These are phyloP conservation scores for Bombus haemorrhoidalis DNA, from an alignment of 1,140 invertebrate genomes.

Conservation along the genomic window DNA sequence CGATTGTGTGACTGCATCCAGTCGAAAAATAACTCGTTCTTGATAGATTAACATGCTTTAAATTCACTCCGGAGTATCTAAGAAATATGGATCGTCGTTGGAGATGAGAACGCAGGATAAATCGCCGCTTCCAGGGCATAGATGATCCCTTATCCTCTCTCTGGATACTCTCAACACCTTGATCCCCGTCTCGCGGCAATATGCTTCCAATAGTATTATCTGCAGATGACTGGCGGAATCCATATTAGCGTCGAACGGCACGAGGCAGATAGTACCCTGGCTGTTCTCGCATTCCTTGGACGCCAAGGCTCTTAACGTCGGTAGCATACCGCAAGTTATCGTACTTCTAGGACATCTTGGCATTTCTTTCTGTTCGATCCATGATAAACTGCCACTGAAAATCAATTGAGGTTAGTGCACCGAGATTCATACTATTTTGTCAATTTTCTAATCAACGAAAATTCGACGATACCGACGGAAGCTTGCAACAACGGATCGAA, in stretches of 20 bases:
- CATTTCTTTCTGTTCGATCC: constrained; percentile 54
- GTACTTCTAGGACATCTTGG: constrained; percentile 59
- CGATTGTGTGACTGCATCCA: constrained; percentile 12
- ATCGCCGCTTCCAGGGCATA: constrained; percentile 70
- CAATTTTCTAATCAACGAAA: too few species aligned
- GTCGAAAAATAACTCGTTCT: constrained; percentile 16
- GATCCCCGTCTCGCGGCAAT: constrained; percentile 76
- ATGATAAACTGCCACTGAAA: constrained; percentile 57
- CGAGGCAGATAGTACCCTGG: constrained; percentile 71
- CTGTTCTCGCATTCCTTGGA: constrained; percentile 68
- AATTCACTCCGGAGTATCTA: constrained; percentile 70
- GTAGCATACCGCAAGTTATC: constrained; percentile 75
- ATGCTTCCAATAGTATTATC: constrained; percentile 74
- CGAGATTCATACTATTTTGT: not conserved
- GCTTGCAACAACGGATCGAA: not conserved
- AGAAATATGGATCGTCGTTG: constrained; percentile 62
- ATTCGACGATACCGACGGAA: not conserved
- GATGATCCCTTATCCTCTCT: constrained; percentile 63
- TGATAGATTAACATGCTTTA: not conserved
- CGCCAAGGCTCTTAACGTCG: constrained; percentile 72
- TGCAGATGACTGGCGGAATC: constrained; percentile 77
- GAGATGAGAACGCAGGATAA: constrained; percentile 70
- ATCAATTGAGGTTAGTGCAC: constrained; percentile 9
- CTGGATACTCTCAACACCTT: constrained; percentile 70
- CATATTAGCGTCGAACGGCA: constrained; percentile 71